Evolutionary conservation across 2,797 vertebrate genomes (phyloP).

Genomic region (Erethizon dorsatum): DNA sequence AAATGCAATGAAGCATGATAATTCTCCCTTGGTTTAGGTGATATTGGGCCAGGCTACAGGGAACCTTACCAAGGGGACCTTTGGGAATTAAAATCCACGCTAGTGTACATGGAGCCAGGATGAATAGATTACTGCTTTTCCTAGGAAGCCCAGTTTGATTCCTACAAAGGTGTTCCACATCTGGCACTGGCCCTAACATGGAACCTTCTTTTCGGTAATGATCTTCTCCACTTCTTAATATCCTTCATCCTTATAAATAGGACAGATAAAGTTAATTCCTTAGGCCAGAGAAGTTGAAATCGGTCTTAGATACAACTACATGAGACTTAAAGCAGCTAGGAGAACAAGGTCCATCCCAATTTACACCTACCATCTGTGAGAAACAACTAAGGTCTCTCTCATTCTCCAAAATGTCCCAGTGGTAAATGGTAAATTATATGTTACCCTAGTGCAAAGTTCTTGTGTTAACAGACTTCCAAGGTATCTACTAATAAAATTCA

Average conservation of each 20-base stretch:
- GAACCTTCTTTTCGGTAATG: background rate
- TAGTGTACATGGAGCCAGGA: background rate
- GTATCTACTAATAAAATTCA: background rate
- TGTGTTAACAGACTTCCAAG: background rate
- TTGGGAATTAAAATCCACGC: background rate
- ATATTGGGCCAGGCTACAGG: background rate
- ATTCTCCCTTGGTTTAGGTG: conserved; percentile 28
- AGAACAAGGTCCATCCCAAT: background rate
- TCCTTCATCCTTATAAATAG: background rate
- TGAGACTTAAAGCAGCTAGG: background rate
- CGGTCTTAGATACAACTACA: background rate
- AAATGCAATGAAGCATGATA: background rate
- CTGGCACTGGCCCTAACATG: background rate
- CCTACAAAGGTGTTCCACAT: background rate
- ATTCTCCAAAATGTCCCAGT: background rate
- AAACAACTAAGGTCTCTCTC: background rate
- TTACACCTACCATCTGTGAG: background rate
- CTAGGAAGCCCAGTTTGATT: background rate
- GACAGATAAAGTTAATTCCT: background rate
- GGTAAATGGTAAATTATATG: background rate
- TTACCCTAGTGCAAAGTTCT: background rate
- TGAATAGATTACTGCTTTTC: background rate
- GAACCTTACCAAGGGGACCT: background rate
- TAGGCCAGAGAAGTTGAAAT: background rate
- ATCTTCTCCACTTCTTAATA: background rate